Percentiles rank a stretch among this genome's conserved stretches.
Evolutionary conservation across 2,113 vertebrate species (phyloP).

Genomic region (Probosciger aterrimus): DNA sequence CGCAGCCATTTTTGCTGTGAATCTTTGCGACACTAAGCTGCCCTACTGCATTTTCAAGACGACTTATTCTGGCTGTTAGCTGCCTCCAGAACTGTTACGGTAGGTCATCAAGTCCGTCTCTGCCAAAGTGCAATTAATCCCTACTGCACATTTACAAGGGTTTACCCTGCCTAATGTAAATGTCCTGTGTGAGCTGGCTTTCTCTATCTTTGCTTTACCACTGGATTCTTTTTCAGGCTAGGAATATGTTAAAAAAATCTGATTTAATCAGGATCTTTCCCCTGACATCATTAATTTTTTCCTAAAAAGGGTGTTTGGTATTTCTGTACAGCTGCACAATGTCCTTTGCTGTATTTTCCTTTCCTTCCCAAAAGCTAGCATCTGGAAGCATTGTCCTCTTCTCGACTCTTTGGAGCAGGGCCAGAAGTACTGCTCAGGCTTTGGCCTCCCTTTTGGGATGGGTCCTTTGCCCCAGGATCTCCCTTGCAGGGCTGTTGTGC

Average conservation of each 20-base stretch:
- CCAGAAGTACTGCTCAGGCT: background rate
- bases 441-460: background rate
- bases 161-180: background rate
- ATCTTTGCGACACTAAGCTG: background rate
- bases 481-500: background rate
- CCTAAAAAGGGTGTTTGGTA: background rate
- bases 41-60: slow-evolving; percentile 12
- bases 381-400: background rate
- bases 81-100: background rate
- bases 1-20: background rate
- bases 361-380: background rate
- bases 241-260: background rate
- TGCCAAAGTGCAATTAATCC: background rate
- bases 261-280: background rate
- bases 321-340: background rate
- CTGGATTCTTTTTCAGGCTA: background rate
- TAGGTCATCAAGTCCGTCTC: background rate
- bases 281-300: background rate
- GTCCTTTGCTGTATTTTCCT: background rate
- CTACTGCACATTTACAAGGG: background rate
- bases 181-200: background rate
- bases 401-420: background rate
- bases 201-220: background rate
- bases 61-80: slow-evolving; percentile 11
- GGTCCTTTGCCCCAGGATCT: rapidly evolving